Base-by-base conservation (phyloP, 23 tunicate genomes). In the Diplosoma virens region DNA sequence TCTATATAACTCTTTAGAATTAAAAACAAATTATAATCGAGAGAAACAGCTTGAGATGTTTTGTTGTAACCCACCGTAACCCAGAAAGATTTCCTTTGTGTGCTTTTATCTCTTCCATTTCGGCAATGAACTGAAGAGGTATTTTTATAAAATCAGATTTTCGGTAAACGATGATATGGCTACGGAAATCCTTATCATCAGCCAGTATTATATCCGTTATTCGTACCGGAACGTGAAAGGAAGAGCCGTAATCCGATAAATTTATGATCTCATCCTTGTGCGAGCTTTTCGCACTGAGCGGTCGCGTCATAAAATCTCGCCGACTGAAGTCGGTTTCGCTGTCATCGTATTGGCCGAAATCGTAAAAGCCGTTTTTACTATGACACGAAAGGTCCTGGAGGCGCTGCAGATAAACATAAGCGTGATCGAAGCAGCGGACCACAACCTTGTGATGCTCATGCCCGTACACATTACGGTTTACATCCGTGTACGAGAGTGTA, bases 281-380 rank as follows among this genome's bases (percentile, higher is more conserved):
- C n/a, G n/a, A n/a, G n/a, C n/a, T n/a, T n/a, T n/a, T n/a, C n/a
- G n/a, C n/a, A n/a, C n/a, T n/a, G n/a, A n/a, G n/a, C n/a, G n/a
- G n/a, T n/a, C n/a, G n/a, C n/a, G n/a, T n/a, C n/a, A n/a, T n/a
- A n/a, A n/a, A n/a, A 55, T 55, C 63, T 4, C 24, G 17, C 5
- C 24, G 21, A 14, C 6, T 4, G 63, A 14, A 56, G 24, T 61
- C 69, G 17, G 6, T 26, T 27, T 61, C 69, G 18, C 69, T 27
- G 36, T 67, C 74, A 34, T 67, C 74, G 21, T 34, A 67, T 22
- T 67, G 74, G 3, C 52, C 74, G 18, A 5, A 28, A 5, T 5
- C 25, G 17, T 50, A 52, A 3, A 21, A 67, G 36, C 20, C 5
- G 7, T 67, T 21, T 6, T 35, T 3, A 30, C 7, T 63, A 6